Evolutionary conservation across 2,797 vertebrate species (phyloP).

Genomic region (Silurus lanzhouensis): DNA sequence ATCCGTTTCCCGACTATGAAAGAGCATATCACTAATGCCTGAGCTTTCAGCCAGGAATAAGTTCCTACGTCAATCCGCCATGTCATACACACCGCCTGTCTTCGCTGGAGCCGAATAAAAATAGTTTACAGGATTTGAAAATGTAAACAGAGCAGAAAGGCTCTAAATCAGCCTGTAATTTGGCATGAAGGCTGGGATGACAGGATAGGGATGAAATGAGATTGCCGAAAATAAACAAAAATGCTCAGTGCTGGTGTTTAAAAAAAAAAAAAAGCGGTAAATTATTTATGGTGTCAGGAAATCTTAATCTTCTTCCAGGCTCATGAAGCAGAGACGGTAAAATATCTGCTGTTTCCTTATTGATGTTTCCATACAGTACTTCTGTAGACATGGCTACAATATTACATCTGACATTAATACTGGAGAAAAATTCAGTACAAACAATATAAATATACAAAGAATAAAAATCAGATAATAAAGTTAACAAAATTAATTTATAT

Average conservation of each 20-base stretch:
- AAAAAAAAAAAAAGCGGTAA: background rate
- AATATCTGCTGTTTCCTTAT: background rate
- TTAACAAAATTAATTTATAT: background rate
- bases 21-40: constrained; percentile 20
- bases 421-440: background rate
- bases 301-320: background rate
- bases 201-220: constrained; percentile 25
- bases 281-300: constrained; percentile 1
- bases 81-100: constrained; percentile 27
- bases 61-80: constrained; percentile 23
- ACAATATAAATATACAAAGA: background rate
- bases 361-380: no score
- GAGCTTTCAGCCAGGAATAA: constrained; percentile 6
- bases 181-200: constrained; percentile 9
- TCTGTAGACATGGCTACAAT: background rate
- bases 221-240: constrained; percentile 41
- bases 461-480: background rate
- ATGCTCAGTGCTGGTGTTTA: background rate
- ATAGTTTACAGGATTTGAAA: constrained; percentile 37
- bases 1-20: background rate
- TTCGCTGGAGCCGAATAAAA: constrained; percentile 11
- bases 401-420: background rate
- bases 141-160: constrained; percentile 43
- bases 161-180: constrained; percentile 45
- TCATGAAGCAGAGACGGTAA: background rate